Evolutionary conservation across 2,797 vertebrate genomes (phyloP), one percentile per base, ranked within the genome.

Genomic region (Phataginus tricuspis): DNA sequence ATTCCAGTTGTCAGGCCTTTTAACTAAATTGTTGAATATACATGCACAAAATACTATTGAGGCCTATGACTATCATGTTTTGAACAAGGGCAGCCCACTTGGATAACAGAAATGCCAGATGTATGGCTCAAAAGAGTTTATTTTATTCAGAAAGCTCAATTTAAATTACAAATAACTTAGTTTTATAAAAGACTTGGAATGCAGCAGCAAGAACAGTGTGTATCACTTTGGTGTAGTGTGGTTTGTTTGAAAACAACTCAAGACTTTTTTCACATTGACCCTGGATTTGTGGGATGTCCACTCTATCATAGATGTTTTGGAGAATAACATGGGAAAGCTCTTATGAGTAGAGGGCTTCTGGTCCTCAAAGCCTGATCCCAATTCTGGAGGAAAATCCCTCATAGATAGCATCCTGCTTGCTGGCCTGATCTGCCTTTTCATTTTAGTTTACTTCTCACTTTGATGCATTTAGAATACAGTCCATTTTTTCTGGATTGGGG

Each of bases 111-210:
- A 39, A 86, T 79, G n/a, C 63, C 71, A n/a, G 78, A 77, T 86
- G 34, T n/a, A 0, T 93, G 82, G 19, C 21, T 94, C 89, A 95
- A 92, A 68, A 90, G 39, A 94, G 18, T 68, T 97, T 91, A 63
- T 87, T 94, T 88, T 86, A 0, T 0, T 61, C 27, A 77, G 86
- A 92, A 97, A 93, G 42, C 57, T 53, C 31, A 45, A 42, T 64
- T 84, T 93, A 92, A 97, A 55, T 96, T 75, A 23, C 74, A 83
- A 68, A 10, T 95, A 75, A 82, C 4, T 45, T 80, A 9, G 85
- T 75, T 93, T 97, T 93, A 85, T 88, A 64, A 90, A 93, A 93
- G 66, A 23, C 55, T 69, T 92, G 94, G 72, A 92, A 51, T 64
- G 45, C 86, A 49, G 72, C 23, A 86, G 83, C 21, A 94, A 86